Base-by-base conservation (phyloP, 2,888 invertebrate genomes). In the Theretra japonica region DNA sequence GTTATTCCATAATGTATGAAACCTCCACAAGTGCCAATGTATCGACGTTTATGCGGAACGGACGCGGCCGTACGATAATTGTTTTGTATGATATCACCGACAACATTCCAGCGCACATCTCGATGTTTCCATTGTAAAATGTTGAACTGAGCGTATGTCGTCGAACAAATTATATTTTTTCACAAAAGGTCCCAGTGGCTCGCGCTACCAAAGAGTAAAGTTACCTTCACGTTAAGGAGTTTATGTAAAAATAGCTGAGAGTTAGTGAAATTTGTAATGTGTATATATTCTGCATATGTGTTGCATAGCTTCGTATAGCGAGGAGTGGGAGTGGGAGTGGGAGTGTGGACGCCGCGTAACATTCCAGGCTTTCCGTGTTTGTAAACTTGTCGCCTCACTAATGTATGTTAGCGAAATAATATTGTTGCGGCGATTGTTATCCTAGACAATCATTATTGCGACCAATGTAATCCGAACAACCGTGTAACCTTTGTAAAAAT, bases 151-250 rank as follows among this genome's bases (percentile, higher is more conserved):
- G 30, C 53, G 30, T 53, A 62, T 68, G 48, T 50, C 41, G 56
- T 71, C 65, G 70, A 65, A 71, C 70, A 71, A 71, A 65, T 65
- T 65, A 83, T 86, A 84, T 88, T 87, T 86, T 86, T 82, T 80
- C 86, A 83, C 80, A 78, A 78, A 78, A 81, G 83, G 85, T 86
- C 85, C 85, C 81, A 79, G 86, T 84, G 90, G 89, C 90, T 90
- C 90, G 91, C 87, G 89, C 93, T 92, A 94, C 94, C 94, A 94
- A 94, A 94, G 94, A 94, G 86, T 92, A 89, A 88, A 90, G 94
- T 94, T 94, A 94, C 93, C 94, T 90, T 92, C 91, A 89, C 86
- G 84, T 84, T 91, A 91, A 90, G 89, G 87, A 86, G 82, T 91
- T 88, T 86, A 87, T 92, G 89, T 93, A 90, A 86, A 86, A 92